A percentile compares a stretch with the other conserved stretches of the same genome.
Conservation (phyloP, 2,888 invertebrate genomes). For the Dendrolimus pini region DNA sequence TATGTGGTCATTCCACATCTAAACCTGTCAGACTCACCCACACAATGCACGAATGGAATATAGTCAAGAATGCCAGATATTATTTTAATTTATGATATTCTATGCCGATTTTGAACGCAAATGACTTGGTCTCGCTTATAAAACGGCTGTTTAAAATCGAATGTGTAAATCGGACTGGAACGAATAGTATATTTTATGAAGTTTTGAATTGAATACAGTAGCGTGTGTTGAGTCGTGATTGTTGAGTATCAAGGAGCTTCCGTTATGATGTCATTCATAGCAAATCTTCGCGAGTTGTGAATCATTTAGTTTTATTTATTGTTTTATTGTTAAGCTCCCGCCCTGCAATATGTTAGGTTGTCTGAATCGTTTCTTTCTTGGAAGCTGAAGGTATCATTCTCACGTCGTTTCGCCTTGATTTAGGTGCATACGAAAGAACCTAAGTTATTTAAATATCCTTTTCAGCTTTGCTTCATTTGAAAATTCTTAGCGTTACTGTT, state of each 20-base stretch:
- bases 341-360: conserved; percentile 21
- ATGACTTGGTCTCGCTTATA: conserved; percentile 7
- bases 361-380: conserved; percentile 7
- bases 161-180: neutral
- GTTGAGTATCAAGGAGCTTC: conserved; percentile 28
- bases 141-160: conserved; percentile 7
- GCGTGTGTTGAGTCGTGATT: conserved; percentile 28
- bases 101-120: conserved; percentile 15
- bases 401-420: conserved; percentile 2
- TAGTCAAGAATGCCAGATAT: conserved; percentile 24
- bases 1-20: conserved; percentile 34
- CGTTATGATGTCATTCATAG: conserved; percentile 32
- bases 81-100: conserved; percentile 29
- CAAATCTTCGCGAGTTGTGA: conserved; percentile 22
- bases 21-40: conserved; percentile 32
- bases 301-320: conserved; percentile 27
- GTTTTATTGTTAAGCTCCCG: conserved; percentile 26
- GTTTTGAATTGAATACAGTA: conserved; percentile 19
- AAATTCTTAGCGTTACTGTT: neutral
- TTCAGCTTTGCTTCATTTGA: neutral
- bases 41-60: conserved; percentile 27
- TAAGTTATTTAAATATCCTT: neutral
- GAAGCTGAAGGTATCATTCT: conserved; percentile 4
- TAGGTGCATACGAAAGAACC: neutral
- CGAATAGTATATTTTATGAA: neutral